These are phyloP conservation scores for Caenorhabditis angaria DNA, from an alignment of 2,888 invertebrate genomes.

Conservation along the genomic window DNA sequence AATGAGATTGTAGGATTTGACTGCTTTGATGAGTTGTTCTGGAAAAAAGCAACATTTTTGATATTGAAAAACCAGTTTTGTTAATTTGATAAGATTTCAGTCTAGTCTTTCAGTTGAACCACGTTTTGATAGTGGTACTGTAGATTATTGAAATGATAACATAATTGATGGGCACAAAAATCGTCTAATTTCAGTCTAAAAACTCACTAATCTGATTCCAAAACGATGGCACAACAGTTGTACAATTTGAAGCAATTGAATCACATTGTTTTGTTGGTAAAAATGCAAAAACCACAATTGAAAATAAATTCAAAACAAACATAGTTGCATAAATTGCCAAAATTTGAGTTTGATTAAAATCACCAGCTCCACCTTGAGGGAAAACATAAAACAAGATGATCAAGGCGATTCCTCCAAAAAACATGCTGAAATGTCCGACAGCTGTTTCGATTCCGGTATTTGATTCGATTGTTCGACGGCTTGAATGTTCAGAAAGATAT, in stretches of 20 bases:
- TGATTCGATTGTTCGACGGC: conserved; percentile 50
- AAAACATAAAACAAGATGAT: conserved; percentile 37
- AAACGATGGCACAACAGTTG: conserved; percentile 39
- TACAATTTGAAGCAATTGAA: conserved; percentile 49
- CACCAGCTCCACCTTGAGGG: conserved; percentile 28
- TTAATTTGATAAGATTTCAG: not conserved
- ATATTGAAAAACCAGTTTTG: not conserved
- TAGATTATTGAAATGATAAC: too few relatives aligned
- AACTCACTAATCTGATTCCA: conserved; percentile 47
- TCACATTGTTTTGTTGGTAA: conserved; percentile 54
- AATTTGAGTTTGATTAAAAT: conserved; percentile 41
- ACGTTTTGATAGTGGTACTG: too few relatives aligned
- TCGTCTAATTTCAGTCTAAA: too few relatives aligned
- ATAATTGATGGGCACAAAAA: too few relatives aligned
- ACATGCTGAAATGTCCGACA: conserved; percentile 52
- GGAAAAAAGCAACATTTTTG: conserved; percentile 8
- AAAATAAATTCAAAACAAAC: conserved; percentile 46
- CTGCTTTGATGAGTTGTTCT: conserved; percentile 46
- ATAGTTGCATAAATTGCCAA: conserved; percentile 42
- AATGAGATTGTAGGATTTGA: conserved; percentile 40
- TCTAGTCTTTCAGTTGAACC: too few relatives aligned
- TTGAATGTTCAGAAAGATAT: conserved; percentile 52
- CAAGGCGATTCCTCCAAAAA: conserved; percentile 54
- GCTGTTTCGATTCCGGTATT: conserved; percentile 55
- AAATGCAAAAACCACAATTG: conserved; percentile 44